These are phyloP conservation scores for Lateolabrax maculatus DNA, from an alignment of 2,797 vertebrate species.

Conservation along the genomic window DNA sequence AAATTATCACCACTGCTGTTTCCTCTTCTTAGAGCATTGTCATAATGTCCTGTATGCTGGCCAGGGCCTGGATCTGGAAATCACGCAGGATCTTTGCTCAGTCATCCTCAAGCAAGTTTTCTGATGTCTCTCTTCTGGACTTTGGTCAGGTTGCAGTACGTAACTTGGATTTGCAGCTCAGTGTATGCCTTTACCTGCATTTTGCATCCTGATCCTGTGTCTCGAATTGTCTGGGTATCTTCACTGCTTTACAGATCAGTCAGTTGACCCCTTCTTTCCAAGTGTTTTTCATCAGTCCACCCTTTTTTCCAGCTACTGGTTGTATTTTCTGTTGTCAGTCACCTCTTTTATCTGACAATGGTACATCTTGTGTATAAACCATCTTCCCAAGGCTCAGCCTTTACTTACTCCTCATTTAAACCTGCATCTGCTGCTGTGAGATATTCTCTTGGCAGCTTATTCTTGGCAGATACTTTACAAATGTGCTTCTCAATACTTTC, in stretches of 20 bases:
- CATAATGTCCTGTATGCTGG: neutral
- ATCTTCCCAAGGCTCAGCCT: neutral
- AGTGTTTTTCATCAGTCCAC: neutral
- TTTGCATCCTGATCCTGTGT: neutral
- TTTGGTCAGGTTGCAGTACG: slow-evolving; percentile 1
- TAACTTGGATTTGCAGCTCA: neutral
- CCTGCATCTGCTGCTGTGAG: neutral
- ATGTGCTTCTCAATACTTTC: slow-evolving; percentile 3
- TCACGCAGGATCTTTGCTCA: neutral
- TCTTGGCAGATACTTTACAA: neutral
- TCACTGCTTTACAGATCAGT: neutral
- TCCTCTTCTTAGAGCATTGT: neutral
- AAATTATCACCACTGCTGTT: slow-evolving; percentile 13
- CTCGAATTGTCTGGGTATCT: neutral
- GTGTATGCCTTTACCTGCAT: neutral
- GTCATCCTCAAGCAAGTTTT: slow-evolving; percentile 14
- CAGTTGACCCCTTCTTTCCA: neutral
- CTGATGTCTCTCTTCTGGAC: neutral
- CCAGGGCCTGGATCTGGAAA: neutral
- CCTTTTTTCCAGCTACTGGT: slow-evolving; percentile 1
- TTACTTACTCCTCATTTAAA: neutral
- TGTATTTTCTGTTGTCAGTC: slow-evolving; percentile 1
- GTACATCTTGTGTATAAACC: neutral
- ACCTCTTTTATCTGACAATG: neutral
- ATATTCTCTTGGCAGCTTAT: slow-evolving; percentile 21